phyloP scores from a whole-genome alignment of 2,113 vertebrate genomes.

The Prionailurus bengalensis region DNA sequence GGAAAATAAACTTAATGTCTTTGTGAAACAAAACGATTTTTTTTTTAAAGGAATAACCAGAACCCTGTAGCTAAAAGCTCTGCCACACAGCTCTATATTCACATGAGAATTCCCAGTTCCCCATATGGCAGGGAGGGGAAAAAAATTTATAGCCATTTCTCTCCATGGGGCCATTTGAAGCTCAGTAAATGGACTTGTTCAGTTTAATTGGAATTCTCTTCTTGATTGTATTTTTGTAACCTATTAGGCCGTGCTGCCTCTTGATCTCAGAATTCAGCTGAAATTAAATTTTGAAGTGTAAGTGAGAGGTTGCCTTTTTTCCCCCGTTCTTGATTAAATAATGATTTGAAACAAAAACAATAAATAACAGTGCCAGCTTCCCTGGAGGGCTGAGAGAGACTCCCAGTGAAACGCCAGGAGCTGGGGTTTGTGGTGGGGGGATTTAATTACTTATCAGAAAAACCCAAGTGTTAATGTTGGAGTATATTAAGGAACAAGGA shows the following conservation, averaged over 20 bases:
- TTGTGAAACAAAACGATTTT: conserved; percentile 75
- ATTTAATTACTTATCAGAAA: conserved; percentile 85
- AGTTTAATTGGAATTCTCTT: conserved; percentile 85
- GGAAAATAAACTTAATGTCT: conserved; percentile 77
- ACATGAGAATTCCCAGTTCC: conserved; percentile 61
- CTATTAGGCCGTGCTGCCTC: conserved; percentile 81
- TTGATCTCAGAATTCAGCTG: conserved; percentile 79
- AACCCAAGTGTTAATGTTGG: conserved; percentile 64
- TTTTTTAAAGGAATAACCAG: conserved; percentile 61
- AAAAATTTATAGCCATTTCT: conserved; percentile 73
- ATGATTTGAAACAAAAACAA: conserved; percentile 86
- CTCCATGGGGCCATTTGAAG: conserved; percentile 83
- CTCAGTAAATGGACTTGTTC: conserved; percentile 84
- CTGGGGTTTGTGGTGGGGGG: conserved; percentile 73
- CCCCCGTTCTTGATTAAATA: conserved; percentile 85
- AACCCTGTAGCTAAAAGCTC: conserved; percentile 43
- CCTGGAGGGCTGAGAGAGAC: conserved; percentile 79
- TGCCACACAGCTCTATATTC: background rate
- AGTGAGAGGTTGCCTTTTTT: conserved; percentile 80
- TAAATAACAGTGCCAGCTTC: conserved; percentile 80
- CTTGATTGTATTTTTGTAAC: conserved; percentile 86
- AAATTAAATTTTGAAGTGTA: conserved; percentile 84
- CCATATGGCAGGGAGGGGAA: conserved; percentile 59
- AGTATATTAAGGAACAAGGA: conserved; percentile 73
- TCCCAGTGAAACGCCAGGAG: conserved; percentile 72